phyloP scores from a whole-genome alignment of 2,797 vertebrate species.

The Carduelis carduelis region DNA sequence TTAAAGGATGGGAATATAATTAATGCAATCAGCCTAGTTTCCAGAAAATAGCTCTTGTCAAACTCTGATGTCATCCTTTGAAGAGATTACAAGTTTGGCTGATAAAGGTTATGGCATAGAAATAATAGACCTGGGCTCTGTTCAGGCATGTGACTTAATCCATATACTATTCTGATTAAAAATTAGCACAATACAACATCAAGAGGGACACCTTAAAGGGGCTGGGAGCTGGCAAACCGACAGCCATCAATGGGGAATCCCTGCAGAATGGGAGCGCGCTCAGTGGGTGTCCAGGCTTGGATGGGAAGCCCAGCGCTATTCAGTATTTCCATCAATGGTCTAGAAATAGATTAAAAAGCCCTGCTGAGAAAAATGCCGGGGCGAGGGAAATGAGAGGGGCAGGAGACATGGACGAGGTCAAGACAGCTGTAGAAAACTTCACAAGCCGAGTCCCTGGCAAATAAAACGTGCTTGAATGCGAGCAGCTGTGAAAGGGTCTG shows the following conservation, averaged over 20 bases:
- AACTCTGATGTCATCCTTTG: slow-evolving; percentile 66
- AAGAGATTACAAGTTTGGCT: slow-evolving; percentile 66
- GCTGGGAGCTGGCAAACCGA: slow-evolving; percentile 40
- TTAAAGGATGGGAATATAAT: slow-evolving; percentile 63
- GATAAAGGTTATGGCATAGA: slow-evolving; percentile 56
- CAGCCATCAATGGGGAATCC: slow-evolving; percentile 59
- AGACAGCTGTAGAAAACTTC: slow-evolving; percentile 56
- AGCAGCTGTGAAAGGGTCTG: not conserved
- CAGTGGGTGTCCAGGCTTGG: slow-evolving; percentile 40
- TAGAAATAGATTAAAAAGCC: slow-evolving; percentile 65
- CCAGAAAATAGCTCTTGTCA: slow-evolving; percentile 64
- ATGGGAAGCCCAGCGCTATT: slow-evolving; percentile 52
- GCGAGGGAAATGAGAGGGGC: slow-evolving; percentile 44
- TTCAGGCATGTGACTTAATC: slow-evolving; percentile 63
- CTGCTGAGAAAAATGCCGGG: slow-evolving; percentile 28
- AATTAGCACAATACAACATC: slow-evolving; percentile 63
- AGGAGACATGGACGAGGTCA: slow-evolving; percentile 51
- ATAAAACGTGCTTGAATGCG: not conserved
- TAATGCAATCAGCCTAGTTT: slow-evolving; percentile 62
- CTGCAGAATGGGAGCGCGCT: slow-evolving; percentile 15
- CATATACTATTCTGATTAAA: slow-evolving; percentile 56
- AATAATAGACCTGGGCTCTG: slow-evolving; percentile 59
- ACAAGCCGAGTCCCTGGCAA: not conserved
- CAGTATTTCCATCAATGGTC: slow-evolving; percentile 48
- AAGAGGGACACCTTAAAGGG: slow-evolving; percentile 56